Evolutionary conservation across 2,888 invertebrate genomes (phyloP).

Genomic region (Phyllotreta cruciferae): DNA sequence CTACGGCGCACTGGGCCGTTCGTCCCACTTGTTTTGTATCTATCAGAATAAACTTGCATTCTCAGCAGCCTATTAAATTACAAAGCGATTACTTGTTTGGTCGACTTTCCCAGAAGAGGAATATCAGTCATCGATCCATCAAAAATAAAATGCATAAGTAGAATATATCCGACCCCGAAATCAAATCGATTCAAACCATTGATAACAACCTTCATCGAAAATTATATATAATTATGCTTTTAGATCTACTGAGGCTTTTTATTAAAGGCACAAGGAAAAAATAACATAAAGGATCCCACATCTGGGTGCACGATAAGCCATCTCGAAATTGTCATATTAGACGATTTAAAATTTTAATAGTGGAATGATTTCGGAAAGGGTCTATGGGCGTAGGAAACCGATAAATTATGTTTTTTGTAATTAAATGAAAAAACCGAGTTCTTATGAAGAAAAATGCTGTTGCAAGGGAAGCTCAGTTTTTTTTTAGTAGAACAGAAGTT

Average conservation of each 20-base stretch:
- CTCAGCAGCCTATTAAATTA: no score
- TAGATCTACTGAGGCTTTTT: constrained; percentile 39
- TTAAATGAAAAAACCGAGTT: no score
- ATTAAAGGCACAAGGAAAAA: constrained; percentile 30
- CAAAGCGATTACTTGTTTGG: background rate
- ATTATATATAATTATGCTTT: constrained; percentile 48
- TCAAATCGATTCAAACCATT: constrained; percentile 41
- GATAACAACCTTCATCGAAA: constrained; percentile 43
- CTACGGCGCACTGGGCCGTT: no score
- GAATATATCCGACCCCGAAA: constrained; percentile 30
- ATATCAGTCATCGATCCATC: constrained; percentile 20
- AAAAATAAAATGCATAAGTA: constrained; percentile 29
- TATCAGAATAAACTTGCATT: no score
- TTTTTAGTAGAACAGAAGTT: no score
- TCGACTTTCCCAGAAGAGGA: constrained; percentile 18
- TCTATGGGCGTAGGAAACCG: no score
- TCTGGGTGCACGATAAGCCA: constrained; percentile 45
- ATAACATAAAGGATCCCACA: constrained; percentile 36
- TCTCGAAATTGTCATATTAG: constrained; percentile 45
- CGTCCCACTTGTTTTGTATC: no score
- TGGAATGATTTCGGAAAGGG: constrained; percentile 10
- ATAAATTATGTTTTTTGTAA: no score
- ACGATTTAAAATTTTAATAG: constrained; percentile 29
- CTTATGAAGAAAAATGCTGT: no score
- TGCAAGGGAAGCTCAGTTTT: no score